phyloP scores from a whole-genome alignment of 2,113 vertebrate species.

The Turdus rufiventris region DNA sequence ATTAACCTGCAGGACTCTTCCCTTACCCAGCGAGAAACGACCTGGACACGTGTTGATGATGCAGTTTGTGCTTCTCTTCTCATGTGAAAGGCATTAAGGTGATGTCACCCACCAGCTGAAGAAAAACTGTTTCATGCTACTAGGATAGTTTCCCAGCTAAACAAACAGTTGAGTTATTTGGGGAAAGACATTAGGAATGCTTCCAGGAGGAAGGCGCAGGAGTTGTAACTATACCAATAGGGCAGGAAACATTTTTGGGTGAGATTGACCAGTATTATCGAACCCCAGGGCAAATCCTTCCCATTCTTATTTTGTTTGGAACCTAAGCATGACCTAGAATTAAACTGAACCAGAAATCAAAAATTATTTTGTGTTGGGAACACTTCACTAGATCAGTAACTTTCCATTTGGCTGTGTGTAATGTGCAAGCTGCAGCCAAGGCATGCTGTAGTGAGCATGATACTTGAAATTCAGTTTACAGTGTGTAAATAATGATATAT shows the following conservation, averaged over 20 bases:
- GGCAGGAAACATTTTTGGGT: not conserved
- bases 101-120: constrained; percentile 14
- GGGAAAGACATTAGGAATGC: constrained; percentile 7
- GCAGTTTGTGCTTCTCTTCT: not conserved
- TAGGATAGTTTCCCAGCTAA: constrained; percentile 43
- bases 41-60: not conserved
- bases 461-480: not conserved
- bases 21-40: not conserved
- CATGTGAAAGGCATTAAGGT: constrained; percentile 19
- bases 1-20: not conserved
- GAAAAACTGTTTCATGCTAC: constrained; percentile 10
- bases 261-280: not conserved
- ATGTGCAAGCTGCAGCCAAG: not conserved
- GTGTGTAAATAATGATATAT: not conserved
- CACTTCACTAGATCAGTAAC: not conserved
- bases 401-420: not conserved
- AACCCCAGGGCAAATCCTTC: not conserved
- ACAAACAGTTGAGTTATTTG: constrained; percentile 38
- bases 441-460: not conserved
- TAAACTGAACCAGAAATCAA: not conserved
- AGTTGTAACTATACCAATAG: not conserved
- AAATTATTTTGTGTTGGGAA: not conserved
- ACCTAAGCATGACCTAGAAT: not conserved
- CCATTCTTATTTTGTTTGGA: not conserved
- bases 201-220: not conserved